phyloP scores from a whole-genome alignment of 2,888 invertebrate genomes.

The Pardosa pseudoannulata region DNA sequence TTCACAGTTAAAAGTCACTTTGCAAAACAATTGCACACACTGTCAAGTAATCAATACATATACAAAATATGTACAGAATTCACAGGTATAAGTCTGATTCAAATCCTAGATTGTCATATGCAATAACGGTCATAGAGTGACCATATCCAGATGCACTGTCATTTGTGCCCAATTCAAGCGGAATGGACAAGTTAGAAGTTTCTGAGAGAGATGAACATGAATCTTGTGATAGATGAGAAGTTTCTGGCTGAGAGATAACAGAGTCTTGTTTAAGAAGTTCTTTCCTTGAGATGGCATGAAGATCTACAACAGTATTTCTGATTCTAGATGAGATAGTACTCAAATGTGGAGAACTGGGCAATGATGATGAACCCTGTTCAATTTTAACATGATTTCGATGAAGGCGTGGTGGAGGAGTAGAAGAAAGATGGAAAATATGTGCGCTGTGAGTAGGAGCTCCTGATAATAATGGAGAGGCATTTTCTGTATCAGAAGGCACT shows the following conservation, averaged over 20 bases:
- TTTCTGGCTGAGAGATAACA: not conserved
- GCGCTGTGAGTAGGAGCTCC: constrained; percentile 9
- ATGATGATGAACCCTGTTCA: constrained; percentile 38
- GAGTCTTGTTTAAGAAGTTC: constrained; percentile 41
- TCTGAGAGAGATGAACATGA: not conserved
- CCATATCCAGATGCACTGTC: not conserved
- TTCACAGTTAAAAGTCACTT: too few relatives aligned
- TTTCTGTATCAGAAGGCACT: constrained; percentile 28
- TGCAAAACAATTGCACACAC: too few relatives aligned
- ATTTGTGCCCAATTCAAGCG: not conserved
- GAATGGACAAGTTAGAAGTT: not conserved
- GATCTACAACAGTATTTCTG: not conserved
- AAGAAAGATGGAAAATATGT: constrained; percentile 20
- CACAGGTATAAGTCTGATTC: constrained; percentile 42
- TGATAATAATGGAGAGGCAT: not conserved
- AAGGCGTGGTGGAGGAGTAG: constrained; percentile 40
- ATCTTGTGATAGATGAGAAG: constrained; percentile 5
- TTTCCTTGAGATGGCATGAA: constrained; percentile 10
- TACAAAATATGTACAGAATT: not conserved
- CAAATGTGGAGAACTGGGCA: constrained; percentile 50
- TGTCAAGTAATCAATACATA: too few relatives aligned
- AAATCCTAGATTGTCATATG: constrained; percentile 63
- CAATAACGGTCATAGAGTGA: constrained; percentile 17
- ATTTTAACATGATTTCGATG: not conserved
- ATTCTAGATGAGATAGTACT: constrained; percentile 24